Evolutionary conservation across 2,888 invertebrate species (phyloP), one percentile per base, ranked within the genome.

Genomic region (Nomada ruficornis): DNA sequence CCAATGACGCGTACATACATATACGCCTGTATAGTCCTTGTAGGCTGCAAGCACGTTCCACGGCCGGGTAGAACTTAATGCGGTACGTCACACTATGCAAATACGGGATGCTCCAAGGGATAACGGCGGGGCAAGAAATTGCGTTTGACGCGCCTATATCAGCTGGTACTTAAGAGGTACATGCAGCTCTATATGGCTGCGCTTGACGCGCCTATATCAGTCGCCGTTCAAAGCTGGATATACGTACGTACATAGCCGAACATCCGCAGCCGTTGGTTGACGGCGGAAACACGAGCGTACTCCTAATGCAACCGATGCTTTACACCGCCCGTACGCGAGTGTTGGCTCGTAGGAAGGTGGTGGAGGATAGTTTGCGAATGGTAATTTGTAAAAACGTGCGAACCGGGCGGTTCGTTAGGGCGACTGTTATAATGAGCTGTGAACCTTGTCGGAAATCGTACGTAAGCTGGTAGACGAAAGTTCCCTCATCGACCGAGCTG

Each of bases 91-190:
- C 85, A 54, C 75, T 84, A 84, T 86, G 87, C 80, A 85, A 88
- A 86, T 88, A 80, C 73, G 74, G 78, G 74, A 80, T 68, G 76
- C 83, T 64, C 79, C 44, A 23, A 78, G 77, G 81, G 77, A 81
- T 77, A 80, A 79, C 85, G 9, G 83, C 78, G 79, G 86, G 77
- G 75, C 73, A 83, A 88, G 83, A 88, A 88, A 86, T 88, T 88
- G 80, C 79, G 80, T 88, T 86, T 85, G 86, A 87, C 87, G 78
- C 65, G 86, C 84, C 83, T 82, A 84, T 65, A 83, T 75, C 77
- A 74, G 79, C 74, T 52, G 68, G 71, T 80, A 78, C 76, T 86
- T 82, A 76, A 72, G 73, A 64, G 77, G 65, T 81, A 78, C 59
- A 59, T 68, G 75, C 62, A 36, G 73, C 23, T 65, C 65, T 72